A percentile compares a stretch with the other conserved stretches of the same genome.
Evolutionary conservation across 2,888 invertebrate genomes (phyloP).

Genomic region (Scaptomyza cyrtandrae): DNA sequence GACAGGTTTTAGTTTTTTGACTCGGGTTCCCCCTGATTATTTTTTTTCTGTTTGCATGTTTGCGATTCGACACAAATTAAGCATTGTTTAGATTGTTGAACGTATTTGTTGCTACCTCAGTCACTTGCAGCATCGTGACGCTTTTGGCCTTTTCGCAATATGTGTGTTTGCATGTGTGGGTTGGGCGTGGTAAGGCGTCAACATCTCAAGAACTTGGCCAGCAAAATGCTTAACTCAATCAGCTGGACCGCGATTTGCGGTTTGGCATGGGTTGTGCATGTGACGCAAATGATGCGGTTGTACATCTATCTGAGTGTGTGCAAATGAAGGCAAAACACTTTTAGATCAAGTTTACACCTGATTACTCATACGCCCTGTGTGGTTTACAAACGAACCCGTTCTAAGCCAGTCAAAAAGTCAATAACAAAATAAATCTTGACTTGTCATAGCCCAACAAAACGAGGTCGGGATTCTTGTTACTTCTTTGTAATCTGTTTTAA

Average conservation of each 20-base stretch:
- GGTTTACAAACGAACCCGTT: slow-evolving; percentile 25
- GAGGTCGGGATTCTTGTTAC: slow-evolving; percentile 14
- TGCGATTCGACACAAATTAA: slow-evolving; percentile 3
- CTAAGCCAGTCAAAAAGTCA: slow-evolving; percentile 1
- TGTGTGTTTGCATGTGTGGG: neutral
- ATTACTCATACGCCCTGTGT: slow-evolving; percentile 65
- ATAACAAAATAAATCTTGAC: neutral
- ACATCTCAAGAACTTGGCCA: slow-evolving; percentile 21
- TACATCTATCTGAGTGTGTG: slow-evolving; percentile 1
- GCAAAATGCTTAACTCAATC: slow-evolving; percentile 5
- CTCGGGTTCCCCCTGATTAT: slow-evolving; percentile 34
- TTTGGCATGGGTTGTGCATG: slow-evolving; percentile 25
- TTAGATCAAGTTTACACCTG: slow-evolving; percentile 21
- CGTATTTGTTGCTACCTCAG: neutral
- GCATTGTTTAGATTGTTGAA: slow-evolving; percentile 19
- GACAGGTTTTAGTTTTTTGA: slow-evolving; percentile 58
- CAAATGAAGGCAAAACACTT: slow-evolving; percentile 9
- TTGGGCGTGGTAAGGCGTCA: slow-evolving; percentile 20
- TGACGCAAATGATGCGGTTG: neutral
- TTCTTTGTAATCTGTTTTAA: too few relatives aligned
- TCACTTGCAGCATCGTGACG: slow-evolving; percentile 20
- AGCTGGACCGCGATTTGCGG: slow-evolving; percentile 43
- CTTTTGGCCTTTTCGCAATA: slow-evolving; percentile 1
- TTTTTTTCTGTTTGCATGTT: slow-evolving; percentile 44
- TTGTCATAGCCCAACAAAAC: slow-evolving; percentile 24